Evolutionary conservation across 2,888 invertebrate species (phyloP), one percentile per base, ranked within the genome.

Genomic region (Oscheius sp.): DNA sequence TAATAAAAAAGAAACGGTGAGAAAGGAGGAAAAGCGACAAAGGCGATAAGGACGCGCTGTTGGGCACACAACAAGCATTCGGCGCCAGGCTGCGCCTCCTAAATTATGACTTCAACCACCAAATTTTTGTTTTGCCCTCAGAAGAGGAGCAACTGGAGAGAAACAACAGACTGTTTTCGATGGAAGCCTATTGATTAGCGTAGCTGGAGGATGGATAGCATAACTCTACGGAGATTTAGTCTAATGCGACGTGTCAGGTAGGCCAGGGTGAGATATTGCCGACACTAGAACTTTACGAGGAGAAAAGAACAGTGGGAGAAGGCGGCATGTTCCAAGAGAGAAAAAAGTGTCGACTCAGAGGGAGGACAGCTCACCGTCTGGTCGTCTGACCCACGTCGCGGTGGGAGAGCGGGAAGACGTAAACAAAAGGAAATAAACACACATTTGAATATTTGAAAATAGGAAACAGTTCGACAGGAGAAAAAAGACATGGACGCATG

Each of bases 161-260:
- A 58, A 58, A 58, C 27, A 25, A 55, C 23, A 55, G 25, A 55
- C 12, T 49, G 49, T 49, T 49, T 49, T 18, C 21, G 18, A 55
- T 55, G 13, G 55, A 9, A 55, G 49, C 16, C 55, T 55, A 55
- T 55, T 25, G 55, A 55, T 55, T 25, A 13, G 25, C 18, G 55
- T 16, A 49, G 55, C 25, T 3, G 25, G 55, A 55, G 35, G 35
- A 23, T 13, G 25, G 25, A 55, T 55, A 25, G 5, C 55, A 55
- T 55, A 55, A 55, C 7, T 55, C 55, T 13, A 25, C 55, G 25
- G 21, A 55, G 55, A 55, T 21, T 13, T 55, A 55, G 16, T 18
- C 21, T 55, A 55, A 55, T 55, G 55, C 55, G 55, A 23, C 5
- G 16, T 55, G 55, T 55, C 55, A 49, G 49, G 49, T 49, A 49